Base-by-base conservation (phyloP, 2,888 invertebrate species). In the Drosophila suboccidentalis region DNA sequence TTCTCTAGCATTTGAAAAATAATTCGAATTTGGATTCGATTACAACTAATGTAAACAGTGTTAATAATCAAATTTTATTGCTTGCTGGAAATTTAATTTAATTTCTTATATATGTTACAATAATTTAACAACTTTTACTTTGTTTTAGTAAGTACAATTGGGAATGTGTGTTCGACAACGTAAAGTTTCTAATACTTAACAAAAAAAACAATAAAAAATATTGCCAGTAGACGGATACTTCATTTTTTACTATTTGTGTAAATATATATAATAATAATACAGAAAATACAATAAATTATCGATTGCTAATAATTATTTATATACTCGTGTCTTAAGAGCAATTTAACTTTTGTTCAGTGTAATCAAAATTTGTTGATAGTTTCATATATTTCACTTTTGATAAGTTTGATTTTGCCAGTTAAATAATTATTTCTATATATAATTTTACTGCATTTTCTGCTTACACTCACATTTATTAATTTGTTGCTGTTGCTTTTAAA, bases 141-240 rank as follows among this genome's bases (percentile, higher is more conserved):
- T 53, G 61, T 65, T 38, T 38, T 71, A 68, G 46, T 87, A 82
- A 82, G 82, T 82, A 82, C 83, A 87, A 73, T 78, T 80, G 78
- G 78, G 86, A 85, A 87, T 84, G 86, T 84, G 86, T 69, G 64
- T 68, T 61, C 57, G 73, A 80, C 76, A 79, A 85, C 66, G 26
- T 63, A 71, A 70, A 59, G 58, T 71, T 61, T 59, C 62, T 80
- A 83, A 82, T 80, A 82, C 84, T 75, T 80, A 86, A 77, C 66
- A 61, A 66, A 72, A 72, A 58, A 61, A 15, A 26, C 26, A 26
- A 26, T 22, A 22, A 50, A 29, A 61, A 47, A 75, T 87, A 82
- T 87, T 85, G 86, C 88, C 80, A 82, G 77, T 75, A 87, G 80
- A 83, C 85, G 87, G 82, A 81, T 78, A 61, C 59, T 44, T 44